A percentile compares a stretch with the other conserved stretches of the same genome.
Evolutionary conservation across 2,113 vertebrate species (phyloP).

Genomic region (Todiramphus saurophagus): DNA sequence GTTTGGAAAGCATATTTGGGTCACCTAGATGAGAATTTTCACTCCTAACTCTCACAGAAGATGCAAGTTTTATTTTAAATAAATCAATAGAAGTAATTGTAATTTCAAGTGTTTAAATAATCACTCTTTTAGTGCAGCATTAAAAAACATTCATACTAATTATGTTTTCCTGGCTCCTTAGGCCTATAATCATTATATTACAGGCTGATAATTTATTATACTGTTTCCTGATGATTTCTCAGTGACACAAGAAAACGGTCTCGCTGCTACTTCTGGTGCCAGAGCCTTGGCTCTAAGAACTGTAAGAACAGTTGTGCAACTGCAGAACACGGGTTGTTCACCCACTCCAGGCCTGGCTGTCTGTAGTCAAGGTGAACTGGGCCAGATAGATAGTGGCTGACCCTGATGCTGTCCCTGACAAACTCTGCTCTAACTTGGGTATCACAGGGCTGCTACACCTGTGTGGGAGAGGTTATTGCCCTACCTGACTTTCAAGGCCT

Average conservation of each 20-base stretch:
- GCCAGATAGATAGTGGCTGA: background rate
- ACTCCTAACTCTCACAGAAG: background rate
- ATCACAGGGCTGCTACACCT: accelerated
- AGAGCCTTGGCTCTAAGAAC: background rate
- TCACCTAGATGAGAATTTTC: background rate
- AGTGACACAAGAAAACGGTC: background rate
- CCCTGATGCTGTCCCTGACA: background rate
- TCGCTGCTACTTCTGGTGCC: accelerated
- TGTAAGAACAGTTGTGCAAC: too few species aligned
- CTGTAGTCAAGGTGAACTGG: background rate
- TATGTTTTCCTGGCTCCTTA: background rate
- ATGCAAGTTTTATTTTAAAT: background rate
- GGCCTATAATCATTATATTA: conserved; percentile 1
- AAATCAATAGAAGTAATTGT: background rate
- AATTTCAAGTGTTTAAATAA: conserved; percentile 1
- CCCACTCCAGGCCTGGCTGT: background rate
- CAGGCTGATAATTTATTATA: background rate
- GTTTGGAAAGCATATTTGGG: background rate
- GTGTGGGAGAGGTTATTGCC: background rate
- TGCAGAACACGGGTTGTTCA: background rate
- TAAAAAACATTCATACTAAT: background rate
- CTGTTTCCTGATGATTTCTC: background rate
- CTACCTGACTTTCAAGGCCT: background rate
- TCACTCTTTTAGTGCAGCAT: background rate
- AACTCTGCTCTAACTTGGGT: background rate